Conservation (phyloP, 2,888 invertebrate genomes). For the Saturnia japonica region DNA sequence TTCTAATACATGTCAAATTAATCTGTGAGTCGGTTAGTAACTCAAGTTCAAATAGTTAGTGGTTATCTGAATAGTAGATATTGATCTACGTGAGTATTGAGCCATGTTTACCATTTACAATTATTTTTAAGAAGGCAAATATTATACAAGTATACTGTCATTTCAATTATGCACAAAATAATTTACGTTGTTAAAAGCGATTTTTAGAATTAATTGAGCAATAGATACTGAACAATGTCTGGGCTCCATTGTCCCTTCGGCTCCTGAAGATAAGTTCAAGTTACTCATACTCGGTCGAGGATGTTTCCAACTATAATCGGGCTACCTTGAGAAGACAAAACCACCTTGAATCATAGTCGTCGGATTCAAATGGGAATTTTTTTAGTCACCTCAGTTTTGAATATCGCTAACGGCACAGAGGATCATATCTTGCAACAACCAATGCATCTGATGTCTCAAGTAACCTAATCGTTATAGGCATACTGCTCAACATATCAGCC, state of each 20-base stretch:
- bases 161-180: background rate
- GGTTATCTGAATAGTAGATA: background rate
- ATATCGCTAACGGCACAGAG: background rate
- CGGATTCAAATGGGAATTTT: background rate
- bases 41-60: background rate
- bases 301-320: background rate
- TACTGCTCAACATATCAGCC: background rate
- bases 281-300: background rate
- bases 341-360: background rate
- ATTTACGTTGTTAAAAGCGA: background rate
- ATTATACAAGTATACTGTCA: background rate
- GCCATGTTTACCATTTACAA: background rate
- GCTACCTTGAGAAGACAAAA: background rate
- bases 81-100: too few relatives aligned
- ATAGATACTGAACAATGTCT: background rate
- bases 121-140: background rate
- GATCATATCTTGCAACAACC: background rate
- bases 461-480: background rate
- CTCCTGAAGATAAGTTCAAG: background rate
- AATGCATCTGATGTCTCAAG: background rate
- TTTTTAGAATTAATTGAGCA: background rate
- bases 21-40: background rate
- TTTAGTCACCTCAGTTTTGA: background rate
- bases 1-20: too few relatives aligned
- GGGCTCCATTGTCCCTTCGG: background rate